Percentiles rank a stretch among this genome's conserved stretches.
Conservation (phyloP, 2,113 vertebrate species). For the Hystrix brachyura region DNA sequence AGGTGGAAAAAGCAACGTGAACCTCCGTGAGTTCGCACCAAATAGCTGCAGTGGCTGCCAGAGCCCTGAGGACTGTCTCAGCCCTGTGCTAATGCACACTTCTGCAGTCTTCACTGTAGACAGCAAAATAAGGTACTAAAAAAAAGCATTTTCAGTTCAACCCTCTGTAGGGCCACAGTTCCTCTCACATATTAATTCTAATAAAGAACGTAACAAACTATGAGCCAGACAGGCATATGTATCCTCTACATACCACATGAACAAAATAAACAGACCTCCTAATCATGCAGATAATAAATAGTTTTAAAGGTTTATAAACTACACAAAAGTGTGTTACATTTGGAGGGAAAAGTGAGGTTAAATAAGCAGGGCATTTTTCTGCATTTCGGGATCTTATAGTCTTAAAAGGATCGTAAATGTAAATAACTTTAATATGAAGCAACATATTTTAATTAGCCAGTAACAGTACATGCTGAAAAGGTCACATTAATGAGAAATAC, state of each 20-base stretch:
- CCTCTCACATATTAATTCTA: constrained; percentile 10
- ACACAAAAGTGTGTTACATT: not conserved
- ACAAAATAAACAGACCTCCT: constrained; percentile 4
- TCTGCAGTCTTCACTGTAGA: not conserved
- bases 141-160: not conserved
- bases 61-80: not conserved
- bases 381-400: not conserved
- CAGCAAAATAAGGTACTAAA: not conserved
- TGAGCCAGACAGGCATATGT: not conserved
- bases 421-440: constrained; percentile 19
- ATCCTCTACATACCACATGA: not conserved
- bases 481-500: not conserved
- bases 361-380: not conserved
- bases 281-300: not conserved
- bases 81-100: not conserved
- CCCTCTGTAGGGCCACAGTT: not conserved
- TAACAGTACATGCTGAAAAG: constrained; percentile 9
- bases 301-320: not conserved
- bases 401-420: not conserved
- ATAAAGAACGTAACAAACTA: constrained; percentile 14
- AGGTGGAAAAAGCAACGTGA: not conserved
- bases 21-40: not conserved
- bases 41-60: not conserved
- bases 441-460: constrained; percentile 24
- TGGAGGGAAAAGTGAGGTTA: not conserved